These are phyloP conservation scores for Nebria ingens DNA, from an alignment of 1,140 invertebrate genomes.

Conservation along the genomic window DNA sequence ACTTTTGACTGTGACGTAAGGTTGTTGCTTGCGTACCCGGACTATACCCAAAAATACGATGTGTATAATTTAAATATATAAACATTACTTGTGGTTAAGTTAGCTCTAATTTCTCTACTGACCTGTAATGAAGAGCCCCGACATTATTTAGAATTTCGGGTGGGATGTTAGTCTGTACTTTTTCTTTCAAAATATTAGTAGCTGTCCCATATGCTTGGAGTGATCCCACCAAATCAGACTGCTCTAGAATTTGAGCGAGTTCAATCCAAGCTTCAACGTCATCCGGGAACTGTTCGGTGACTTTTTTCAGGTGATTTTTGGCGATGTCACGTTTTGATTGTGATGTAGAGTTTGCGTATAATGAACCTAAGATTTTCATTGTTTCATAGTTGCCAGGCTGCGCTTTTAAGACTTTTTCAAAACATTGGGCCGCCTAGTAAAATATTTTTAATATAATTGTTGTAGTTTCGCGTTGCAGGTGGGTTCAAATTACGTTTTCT, in stretches of 20 bases:
- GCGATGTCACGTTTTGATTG: conserved; percentile 88
- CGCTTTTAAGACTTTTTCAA: conserved; percentile 96
- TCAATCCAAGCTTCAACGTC: conserved; percentile 99
- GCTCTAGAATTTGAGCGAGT: conserved; percentile 94
- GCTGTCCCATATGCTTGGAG: conserved; percentile 89
- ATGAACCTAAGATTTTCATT: conserved; percentile 96
- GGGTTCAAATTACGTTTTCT: conserved; percentile 93
- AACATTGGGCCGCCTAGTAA: conserved; percentile 89
- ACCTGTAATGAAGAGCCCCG: conserved; percentile 83
- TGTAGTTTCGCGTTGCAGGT: neutral
- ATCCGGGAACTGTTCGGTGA: conserved; percentile 95
- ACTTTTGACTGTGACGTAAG: too few relatives aligned
- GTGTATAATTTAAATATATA: too few relatives aligned
- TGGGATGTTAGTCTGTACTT: conserved; percentile 88
- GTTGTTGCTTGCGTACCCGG: too few relatives aligned
- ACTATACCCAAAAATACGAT: too few relatives aligned
- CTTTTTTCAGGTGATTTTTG: conserved; percentile 80
- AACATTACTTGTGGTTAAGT: too few relatives aligned
- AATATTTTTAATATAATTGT: conserved; percentile 12
- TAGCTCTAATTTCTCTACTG: too few relatives aligned
- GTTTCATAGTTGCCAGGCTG: conserved; percentile 98
- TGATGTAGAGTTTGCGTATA: conserved; percentile 87
- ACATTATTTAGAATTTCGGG: conserved; percentile 98
- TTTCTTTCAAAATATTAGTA: conserved; percentile 85
- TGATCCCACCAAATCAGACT: conserved; percentile 80